Evolutionary conservation across 2,797 vertebrate species (phyloP).

Genomic region (Loriculus beryllinus): DNA sequence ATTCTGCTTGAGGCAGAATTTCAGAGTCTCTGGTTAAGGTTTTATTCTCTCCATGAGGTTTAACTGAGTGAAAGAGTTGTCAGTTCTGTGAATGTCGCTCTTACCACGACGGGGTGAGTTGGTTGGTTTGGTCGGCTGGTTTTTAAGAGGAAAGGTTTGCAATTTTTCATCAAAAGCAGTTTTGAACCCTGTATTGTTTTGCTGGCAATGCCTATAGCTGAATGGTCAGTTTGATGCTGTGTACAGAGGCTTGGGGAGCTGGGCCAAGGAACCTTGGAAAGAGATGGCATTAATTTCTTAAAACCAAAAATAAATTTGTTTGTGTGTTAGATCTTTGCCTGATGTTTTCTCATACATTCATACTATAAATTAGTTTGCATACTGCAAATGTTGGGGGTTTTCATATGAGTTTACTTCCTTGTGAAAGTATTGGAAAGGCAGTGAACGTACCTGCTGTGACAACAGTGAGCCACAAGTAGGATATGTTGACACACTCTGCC

Average conservation of each 20-base stretch:
- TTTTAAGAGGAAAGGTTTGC: background rate
- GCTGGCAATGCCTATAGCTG: background rate
- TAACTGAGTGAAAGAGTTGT: background rate
- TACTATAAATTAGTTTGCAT: background rate
- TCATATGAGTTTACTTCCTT: background rate
- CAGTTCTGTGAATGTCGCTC: background rate
- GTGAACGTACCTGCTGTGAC: background rate
- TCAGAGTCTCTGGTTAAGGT: background rate
- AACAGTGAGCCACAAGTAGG: background rate
- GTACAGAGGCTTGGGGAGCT: background rate
- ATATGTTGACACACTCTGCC: background rate
- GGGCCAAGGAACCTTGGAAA: background rate
- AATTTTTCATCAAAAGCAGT: background rate
- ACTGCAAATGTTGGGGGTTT: background rate
- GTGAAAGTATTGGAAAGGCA: background rate
- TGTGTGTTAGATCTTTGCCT: background rate
- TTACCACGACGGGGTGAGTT: fast-evolving
- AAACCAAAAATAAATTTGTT: background rate
- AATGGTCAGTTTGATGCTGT: background rate
- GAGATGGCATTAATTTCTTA: background rate
- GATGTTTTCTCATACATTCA: background rate
- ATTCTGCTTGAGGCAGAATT: background rate
- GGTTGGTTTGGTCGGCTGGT: background rate
- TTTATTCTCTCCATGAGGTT: background rate
- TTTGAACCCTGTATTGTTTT: background rate